Evolutionary conservation across 2,797 vertebrate genomes (phyloP).

Genomic region (Phyllotis vaccarum): DNA sequence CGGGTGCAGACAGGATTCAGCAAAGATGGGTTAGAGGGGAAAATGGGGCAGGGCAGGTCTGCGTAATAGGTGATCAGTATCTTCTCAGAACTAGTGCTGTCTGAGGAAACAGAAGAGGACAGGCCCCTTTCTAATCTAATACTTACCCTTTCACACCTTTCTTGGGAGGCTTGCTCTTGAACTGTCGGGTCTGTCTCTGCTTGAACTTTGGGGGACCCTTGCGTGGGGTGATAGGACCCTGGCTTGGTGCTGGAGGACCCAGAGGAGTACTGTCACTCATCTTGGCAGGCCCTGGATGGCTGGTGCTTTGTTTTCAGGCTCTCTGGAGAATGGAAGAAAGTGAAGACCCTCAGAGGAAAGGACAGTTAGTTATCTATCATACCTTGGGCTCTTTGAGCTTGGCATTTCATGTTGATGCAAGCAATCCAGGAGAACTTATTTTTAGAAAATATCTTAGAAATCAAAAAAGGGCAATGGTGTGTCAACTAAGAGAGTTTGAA

Average conservation of each 20-base stretch:
- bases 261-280: constrained; percentile 84
- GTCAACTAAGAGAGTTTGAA: background rate
- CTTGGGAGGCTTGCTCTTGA: constrained; percentile 93
- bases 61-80: background rate
- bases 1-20: background rate
- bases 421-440: background rate
- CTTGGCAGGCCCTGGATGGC: background rate
- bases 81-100: background rate
- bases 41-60: background rate
- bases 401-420: background rate
- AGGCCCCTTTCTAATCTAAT: background rate
- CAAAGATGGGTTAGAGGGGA: background rate
- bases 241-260: constrained; percentile 73
- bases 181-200: constrained; percentile 91
- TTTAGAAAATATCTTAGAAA: constrained; percentile 26
- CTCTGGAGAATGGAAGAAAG: constrained; percentile 49
- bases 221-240: constrained; percentile 87
- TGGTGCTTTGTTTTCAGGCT: constrained; percentile 43
- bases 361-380: background rate
- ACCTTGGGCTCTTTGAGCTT: background rate
- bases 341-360: background rate
- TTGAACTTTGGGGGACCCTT: constrained; percentile 93
- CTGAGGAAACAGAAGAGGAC: background rate
- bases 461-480: background rate
- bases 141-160: constrained; percentile 90